Conservation (phyloP, 2,797 vertebrate species). For the Crypturellus tataupa region DNA sequence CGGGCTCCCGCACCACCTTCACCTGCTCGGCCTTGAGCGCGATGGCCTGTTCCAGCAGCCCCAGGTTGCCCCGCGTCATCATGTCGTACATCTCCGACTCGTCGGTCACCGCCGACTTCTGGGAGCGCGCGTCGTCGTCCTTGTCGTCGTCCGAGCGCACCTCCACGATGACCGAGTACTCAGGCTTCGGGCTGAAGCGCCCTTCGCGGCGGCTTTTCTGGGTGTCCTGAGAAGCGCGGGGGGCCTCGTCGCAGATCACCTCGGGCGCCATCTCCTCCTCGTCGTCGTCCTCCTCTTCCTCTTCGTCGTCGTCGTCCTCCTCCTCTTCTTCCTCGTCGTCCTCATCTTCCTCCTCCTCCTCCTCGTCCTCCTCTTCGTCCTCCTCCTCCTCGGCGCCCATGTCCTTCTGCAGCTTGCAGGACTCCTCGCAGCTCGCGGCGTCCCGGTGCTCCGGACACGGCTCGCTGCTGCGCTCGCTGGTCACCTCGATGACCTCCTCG, state of each 20-base stretch:
- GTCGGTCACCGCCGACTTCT: slow-evolving; percentile 88
- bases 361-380: slow-evolving; percentile 39
- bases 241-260: slow-evolving; percentile 73
- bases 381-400: slow-evolving; percentile 67
- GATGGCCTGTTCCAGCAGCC: slow-evolving; percentile 97
- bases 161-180: slow-evolving; percentile 88
- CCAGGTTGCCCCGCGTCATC: slow-evolving; percentile 94
- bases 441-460: slow-evolving; percentile 70
- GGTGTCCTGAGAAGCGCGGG: slow-evolving; percentile 72
- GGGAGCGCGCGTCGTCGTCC: slow-evolving; percentile 89
- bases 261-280: slow-evolving; percentile 69
- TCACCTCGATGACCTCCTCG: slow-evolving; percentile 80
- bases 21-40: slow-evolving; percentile 97
- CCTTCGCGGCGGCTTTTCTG: slow-evolving; percentile 80
- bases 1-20: slow-evolving; percentile 84
- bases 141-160: slow-evolving; percentile 89
- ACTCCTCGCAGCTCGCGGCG: slow-evolving; percentile 65
- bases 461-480: slow-evolving; percentile 78
- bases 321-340: slow-evolving; percentile 77
- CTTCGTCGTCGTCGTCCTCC: slow-evolving; percentile 74
- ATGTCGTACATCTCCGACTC: slow-evolving; percentile 97
- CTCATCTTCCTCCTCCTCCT: slow-evolving; percentile 60
- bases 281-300: slow-evolving; percentile 77
- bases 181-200: slow-evolving; percentile 84
- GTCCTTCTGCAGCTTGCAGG: slow-evolving; percentile 74